Evolutionary conservation across 1,140 invertebrate species (phyloP).

Genomic region (Zophobas morio): DNA sequence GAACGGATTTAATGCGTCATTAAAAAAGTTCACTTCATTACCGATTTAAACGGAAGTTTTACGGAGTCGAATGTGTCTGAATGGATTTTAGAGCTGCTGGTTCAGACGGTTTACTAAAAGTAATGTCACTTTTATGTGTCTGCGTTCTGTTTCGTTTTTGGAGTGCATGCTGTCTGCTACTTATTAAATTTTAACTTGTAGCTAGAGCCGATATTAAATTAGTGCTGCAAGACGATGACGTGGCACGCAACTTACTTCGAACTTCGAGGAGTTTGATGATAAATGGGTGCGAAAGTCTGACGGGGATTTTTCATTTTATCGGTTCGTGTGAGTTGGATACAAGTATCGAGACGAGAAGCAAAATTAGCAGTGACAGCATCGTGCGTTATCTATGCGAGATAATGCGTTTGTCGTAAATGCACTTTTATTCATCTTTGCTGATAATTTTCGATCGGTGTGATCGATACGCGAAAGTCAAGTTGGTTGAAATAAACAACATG

Average conservation of each 20-base stretch:
- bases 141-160: not conserved
- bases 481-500: too few relatives aligned
- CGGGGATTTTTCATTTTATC: too few relatives aligned
- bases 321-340: too few relatives aligned
- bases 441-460: too few relatives aligned
- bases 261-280: not conserved
- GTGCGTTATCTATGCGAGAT: too few relatives aligned
- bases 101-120: not conserved
- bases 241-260: not conserved
- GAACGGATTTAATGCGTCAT: conserved; percentile 1
- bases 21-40: not conserved
- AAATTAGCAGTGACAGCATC: too few relatives aligned
- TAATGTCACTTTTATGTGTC: not conserved
- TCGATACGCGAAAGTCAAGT: too few relatives aligned
- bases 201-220: conserved; percentile 8
- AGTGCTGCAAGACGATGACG: not conserved
- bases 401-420: too few relatives aligned
- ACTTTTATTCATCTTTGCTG: too few relatives aligned
- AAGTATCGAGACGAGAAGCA: too few relatives aligned
- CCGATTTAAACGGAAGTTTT: conserved; percentile 18
- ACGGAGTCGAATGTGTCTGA: conserved; percentile 6
- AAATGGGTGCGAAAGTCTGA: not conserved
- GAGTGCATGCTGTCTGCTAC: not conserved
- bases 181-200: conserved; percentile 6
- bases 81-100: conserved; percentile 6